Conservation (phyloP, 1,140 invertebrate species). For the Heterodera schachtii region DNA sequence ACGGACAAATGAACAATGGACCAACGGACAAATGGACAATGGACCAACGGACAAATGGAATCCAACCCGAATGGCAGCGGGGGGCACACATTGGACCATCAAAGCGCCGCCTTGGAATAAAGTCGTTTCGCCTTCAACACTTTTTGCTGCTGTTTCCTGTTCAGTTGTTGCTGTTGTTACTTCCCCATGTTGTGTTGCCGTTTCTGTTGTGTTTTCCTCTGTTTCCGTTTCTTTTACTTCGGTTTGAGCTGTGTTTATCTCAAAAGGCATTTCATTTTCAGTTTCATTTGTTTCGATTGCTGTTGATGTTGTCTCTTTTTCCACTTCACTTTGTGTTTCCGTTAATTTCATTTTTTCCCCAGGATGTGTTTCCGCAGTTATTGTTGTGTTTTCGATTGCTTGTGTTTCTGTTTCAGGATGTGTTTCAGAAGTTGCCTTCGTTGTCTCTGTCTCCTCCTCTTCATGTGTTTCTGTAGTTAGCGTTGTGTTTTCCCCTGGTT, state of each 20-base stretch:
- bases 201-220: conserved; percentile 10
- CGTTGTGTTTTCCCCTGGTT: background rate
- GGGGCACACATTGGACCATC: conserved; percentile 22
- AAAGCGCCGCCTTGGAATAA: conserved; percentile 10
- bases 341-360: no score
- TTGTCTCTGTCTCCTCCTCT: no score
- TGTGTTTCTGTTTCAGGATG: no score
- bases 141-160: background rate
- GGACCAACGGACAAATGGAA: no score
- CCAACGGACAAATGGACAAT: no score
- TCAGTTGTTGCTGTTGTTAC: background rate
- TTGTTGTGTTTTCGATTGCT: no score
- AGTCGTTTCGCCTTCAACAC: background rate
- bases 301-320: conserved; percentile 13
- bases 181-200: background rate
- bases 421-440: no score
- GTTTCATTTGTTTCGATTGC: conserved; percentile 28
- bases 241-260: conserved; percentile 9
- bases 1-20: no score
- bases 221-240: conserved; percentile 13
- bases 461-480: no score
- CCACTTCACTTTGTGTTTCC: background rate
- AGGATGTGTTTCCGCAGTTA: no score
- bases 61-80: conserved; percentile 15
- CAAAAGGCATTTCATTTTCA: conserved; percentile 6